phyloP scores from a whole-genome alignment of 2,113 vertebrate species.

The Siniperca knerii region DNA sequence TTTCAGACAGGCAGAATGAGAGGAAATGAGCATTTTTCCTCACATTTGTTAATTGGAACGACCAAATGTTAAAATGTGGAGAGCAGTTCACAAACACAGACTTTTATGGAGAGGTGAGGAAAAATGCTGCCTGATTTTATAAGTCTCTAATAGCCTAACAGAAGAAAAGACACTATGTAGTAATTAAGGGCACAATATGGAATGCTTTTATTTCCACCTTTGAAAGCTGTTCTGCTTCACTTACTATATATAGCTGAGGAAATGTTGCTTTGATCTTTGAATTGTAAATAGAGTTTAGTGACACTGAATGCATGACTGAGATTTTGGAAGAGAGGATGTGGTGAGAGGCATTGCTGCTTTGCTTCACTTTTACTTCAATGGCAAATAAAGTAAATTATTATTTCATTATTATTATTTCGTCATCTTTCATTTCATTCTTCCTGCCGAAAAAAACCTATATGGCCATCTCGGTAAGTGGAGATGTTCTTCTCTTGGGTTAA shows the following conservation, averaged over 20 bases:
- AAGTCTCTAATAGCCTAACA: not conserved
- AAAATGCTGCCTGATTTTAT: not conserved
- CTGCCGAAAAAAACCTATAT: no score
- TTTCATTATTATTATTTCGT: not conserved
- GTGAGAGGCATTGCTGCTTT: not conserved
- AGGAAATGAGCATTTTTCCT: not conserved
- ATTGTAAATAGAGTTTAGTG: not conserved
- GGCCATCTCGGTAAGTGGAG: no score
- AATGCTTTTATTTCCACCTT: not conserved
- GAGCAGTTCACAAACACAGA: not conserved
- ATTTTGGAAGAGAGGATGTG: not conserved
- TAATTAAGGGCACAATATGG: not conserved
- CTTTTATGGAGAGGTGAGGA: not conserved
- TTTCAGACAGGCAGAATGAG: not conserved
- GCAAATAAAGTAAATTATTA: not conserved
- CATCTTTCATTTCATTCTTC: not conserved
- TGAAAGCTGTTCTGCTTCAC: not conserved
- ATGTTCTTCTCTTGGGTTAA: no score
- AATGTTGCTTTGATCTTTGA: not conserved
- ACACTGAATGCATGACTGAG: not conserved
- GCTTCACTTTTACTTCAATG: not conserved
- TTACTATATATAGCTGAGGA: not conserved
- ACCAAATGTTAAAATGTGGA: not conserved
- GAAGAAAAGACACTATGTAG: not conserved
- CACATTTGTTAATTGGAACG: not conserved